Evolutionary conservation across 1,140 invertebrate species (phyloP).

Genomic region (Calosoma granatense): DNA sequence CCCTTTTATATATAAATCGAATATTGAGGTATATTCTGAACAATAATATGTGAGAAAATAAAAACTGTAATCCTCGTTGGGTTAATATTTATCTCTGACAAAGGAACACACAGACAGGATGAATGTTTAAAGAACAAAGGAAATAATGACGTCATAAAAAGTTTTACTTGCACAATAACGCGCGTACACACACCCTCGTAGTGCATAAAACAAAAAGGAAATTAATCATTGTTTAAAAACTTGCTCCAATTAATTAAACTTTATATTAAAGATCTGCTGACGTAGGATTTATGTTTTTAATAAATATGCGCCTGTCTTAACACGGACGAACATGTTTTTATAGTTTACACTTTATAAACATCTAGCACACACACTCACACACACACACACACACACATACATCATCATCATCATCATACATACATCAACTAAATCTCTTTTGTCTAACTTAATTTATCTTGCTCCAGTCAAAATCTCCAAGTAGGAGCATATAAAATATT

Average conservation of each 20-base stretch:
- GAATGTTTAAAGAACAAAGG: neutral
- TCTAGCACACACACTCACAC: neutral
- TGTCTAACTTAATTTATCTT: neutral
- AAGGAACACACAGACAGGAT: neutral
- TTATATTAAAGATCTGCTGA: conserved; percentile 15
- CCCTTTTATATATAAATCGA: no score
- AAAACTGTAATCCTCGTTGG: no score
- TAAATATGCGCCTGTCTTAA: conserved; percentile 11
- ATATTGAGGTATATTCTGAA: no score
- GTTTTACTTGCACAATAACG: conserved; percentile 9
- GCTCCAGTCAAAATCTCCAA: no score
- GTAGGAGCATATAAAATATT: no score
- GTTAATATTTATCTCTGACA: no score
- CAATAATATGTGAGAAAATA: no score
- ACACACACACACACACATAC: no score
- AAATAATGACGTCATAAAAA: conserved; percentile 11
- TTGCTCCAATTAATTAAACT: conserved; percentile 17
- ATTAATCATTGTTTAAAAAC: conserved; percentile 14
- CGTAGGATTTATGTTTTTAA: conserved; percentile 16
- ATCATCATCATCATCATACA: neutral
- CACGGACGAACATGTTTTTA: neutral
- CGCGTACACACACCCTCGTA: neutral
- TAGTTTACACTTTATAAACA: conserved; percentile 5
- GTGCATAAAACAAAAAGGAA: neutral
- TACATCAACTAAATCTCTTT: neutral